Conservation (phyloP, 2,888 invertebrate genomes). For the Timema podura region DNA sequence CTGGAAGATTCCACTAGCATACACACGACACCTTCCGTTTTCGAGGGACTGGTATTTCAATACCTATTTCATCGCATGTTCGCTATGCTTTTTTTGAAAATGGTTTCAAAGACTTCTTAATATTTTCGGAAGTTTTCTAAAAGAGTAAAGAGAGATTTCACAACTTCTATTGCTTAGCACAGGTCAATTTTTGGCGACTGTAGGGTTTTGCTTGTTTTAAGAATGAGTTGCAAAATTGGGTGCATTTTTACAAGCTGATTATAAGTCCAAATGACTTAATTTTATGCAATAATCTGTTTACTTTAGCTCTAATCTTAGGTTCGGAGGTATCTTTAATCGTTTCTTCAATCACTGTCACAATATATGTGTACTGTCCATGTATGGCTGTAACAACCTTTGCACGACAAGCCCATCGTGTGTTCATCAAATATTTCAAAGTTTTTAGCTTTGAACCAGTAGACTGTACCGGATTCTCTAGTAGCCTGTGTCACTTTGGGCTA, state of each 20-base stretch:
- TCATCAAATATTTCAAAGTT: not conserved
- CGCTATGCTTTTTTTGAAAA: not conserved
- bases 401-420: not conserved
- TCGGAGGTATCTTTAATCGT: not conserved
- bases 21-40: not conserved
- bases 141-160: not conserved
- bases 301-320: constrained; percentile 3
- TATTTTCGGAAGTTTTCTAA: not conserved
- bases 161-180: constrained; percentile 4
- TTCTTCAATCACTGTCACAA: not conserved
- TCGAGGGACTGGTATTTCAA: not conserved
- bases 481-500: not conserved
- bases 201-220: constrained; percentile 7
- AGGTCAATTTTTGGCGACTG: constrained; percentile 7
- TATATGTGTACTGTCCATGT: not conserved
- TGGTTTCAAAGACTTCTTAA: not conserved
- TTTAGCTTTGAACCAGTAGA: constrained; percentile 5
- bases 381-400: constrained; percentile 3
- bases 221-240: not conserved
- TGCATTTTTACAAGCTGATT: constrained; percentile 5
- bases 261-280: constrained; percentile 7
- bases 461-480: not conserved
- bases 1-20: not conserved
- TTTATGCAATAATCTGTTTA: constrained; percentile 3
- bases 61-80: not conserved